A percentile compares a stretch with the other conserved stretches of the same genome.
Evolutionary conservation across 2,797 vertebrate genomes (phyloP).

Genomic region (Caiman crocodilus): DNA sequence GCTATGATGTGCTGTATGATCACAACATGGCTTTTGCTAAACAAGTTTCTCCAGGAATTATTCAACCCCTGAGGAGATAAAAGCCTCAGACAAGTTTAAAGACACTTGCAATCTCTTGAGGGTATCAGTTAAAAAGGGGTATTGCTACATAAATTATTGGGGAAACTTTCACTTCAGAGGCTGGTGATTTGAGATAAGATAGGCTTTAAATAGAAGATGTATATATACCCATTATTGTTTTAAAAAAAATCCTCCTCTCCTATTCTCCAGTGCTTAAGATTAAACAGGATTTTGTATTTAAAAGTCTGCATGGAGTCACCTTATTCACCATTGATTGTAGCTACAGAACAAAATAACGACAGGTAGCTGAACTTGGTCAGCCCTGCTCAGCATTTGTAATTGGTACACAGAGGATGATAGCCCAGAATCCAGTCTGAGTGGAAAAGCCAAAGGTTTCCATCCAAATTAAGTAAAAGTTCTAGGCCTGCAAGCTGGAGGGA

Average conservation of each 20-base stretch:
- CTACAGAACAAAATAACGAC: not conserved
- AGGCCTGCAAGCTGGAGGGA: not conserved
- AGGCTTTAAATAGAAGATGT: not conserved
- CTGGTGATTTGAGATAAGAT: not conserved
- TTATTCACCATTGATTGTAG: not conserved
- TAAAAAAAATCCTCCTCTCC: not conserved
- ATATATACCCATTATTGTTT: not conserved
- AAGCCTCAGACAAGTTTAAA: not conserved
- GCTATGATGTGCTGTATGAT: not conserved
- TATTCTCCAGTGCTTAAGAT: not conserved
- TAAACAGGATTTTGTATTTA: not conserved
- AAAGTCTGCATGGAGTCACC: not conserved
- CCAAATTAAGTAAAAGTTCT: not conserved
- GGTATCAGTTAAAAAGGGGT: not conserved
- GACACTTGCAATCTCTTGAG: not conserved
- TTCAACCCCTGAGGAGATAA: not conserved
- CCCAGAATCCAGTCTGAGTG: not conserved
- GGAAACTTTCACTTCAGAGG: too few relatives aligned
- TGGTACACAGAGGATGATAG: not conserved
- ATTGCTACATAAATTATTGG: too few relatives aligned
- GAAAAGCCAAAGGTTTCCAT: constrained; percentile 6
- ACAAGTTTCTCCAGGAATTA: not conserved
- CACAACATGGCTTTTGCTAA: not conserved
- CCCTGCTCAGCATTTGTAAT: not conserved
- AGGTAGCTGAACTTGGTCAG: not conserved